Evolutionary conservation across 2,113 vertebrate genomes (phyloP), one percentile per base, ranked within the genome.

Genomic region (Cairina moschata): DNA sequence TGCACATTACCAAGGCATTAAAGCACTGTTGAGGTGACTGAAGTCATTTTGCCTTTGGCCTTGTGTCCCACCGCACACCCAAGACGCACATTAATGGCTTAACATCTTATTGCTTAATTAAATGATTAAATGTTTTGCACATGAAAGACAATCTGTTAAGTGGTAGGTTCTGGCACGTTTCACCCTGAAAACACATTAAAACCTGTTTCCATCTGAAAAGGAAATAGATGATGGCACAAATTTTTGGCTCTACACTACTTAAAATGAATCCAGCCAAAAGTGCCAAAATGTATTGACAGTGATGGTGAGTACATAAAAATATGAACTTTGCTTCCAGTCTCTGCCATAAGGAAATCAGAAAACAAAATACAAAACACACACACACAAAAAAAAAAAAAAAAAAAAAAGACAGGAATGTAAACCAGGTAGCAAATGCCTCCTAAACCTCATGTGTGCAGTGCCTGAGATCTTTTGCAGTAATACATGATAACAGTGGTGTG

Each of bases 51-150:
- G 88, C 55, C 48, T 86, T 83, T 68, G 93, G 86, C 73, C 91
- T 87, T 18, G 3, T 18, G 34, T 38, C 67, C 91, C 58, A 29
- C 84, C 82, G 65, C 40, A 74, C 17, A 88, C 18, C 17, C 75
- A 88, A 93, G 75, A 59, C 66, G 63, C 20, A 77, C 79, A 22
- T 83, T 90, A 88, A 75, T 60, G 42, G 79, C 56, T 86, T 93
- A 91, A 82, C 76, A 83, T 88, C 58, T 74, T 80, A 56, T 7
- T 83, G 75, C 82, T 88, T 91, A 94, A 95, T 92, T 89, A 96
- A 93, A 93, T 95, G 75, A 95, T 85, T 91, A 74, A 91, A 90
- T 10, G 13, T 76, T 56, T 94, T 84, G 28, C 76, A 73, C 67
- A 32, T 13, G n/a, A 91, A 93, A 79, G 60, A 88, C 94, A 88